Percentiles rank a stretch among this genome's conserved stretches.
Evolutionary conservation across 1,140 invertebrate species (phyloP).

Genomic region (Leguminivora glycinivorella): DNA sequence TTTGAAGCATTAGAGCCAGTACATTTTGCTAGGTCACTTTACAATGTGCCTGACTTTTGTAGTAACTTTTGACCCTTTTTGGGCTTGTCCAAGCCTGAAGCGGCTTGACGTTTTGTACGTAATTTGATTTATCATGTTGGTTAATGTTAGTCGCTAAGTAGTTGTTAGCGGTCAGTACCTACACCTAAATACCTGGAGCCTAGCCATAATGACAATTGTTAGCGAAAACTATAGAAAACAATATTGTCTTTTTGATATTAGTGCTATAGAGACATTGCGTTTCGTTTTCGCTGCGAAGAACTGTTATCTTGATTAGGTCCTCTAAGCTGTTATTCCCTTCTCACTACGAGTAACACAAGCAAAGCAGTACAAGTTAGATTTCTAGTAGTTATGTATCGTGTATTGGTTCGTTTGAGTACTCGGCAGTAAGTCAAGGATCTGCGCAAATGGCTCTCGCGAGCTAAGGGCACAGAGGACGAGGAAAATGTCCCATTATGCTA

Average conservation of each 20-base stretch:
- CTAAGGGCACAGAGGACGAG: conserved; percentile 1
- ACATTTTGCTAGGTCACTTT: neutral
- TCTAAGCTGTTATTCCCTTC: neutral
- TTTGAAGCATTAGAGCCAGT: conserved; percentile 10
- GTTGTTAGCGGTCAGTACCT: conserved; percentile 55
- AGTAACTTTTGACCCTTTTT: neutral
- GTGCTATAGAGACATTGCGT: no score
- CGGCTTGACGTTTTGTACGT: conserved; percentile 5
- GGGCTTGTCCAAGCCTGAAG: neutral
- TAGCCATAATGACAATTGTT: no score
- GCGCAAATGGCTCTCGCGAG: neutral
- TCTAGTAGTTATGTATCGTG: neutral
- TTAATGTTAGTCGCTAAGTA: conserved; percentile 51
- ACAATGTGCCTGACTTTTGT: conserved; percentile 18
- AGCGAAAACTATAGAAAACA: no score
- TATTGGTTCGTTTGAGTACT: neutral
- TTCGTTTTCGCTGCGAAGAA: no score
- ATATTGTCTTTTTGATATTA: no score
- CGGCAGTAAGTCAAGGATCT: neutral
- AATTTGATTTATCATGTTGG: conserved; percentile 18
- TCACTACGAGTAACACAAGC: neutral
- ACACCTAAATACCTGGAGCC: conserved; percentile 31
- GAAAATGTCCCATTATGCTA: neutral
- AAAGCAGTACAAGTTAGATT: neutral
- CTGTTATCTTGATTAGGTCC: no score